A percentile compares a stretch with the other conserved stretches of the same genome.
These are phyloP conservation scores for Drosophila saltans DNA, from an alignment of 1,140 invertebrate species.

Conservation along the genomic window DNA sequence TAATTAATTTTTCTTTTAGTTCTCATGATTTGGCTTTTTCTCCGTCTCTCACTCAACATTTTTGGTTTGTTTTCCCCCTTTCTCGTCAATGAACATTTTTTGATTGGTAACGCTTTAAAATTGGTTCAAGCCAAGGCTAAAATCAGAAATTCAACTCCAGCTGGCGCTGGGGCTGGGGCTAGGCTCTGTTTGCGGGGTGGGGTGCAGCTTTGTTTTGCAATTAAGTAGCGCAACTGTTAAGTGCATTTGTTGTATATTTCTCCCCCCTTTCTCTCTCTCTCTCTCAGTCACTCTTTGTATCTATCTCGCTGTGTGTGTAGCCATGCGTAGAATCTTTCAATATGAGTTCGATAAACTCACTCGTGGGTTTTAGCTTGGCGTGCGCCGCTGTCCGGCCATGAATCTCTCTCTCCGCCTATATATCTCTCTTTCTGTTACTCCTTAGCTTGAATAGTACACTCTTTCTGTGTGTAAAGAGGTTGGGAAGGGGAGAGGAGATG, in stretches of 20 bases:
- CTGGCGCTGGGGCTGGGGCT: neutral
- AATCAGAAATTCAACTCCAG: slow-evolving; percentile 6
- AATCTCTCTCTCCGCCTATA: neutral
- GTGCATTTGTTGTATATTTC: slow-evolving; percentile 39
- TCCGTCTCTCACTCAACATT: neutral
- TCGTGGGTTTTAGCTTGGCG: slow-evolving; percentile 72
- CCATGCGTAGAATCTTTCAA: slow-evolving; percentile 81
- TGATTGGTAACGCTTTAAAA: slow-evolving; percentile 16
- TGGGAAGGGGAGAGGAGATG: slow-evolving; percentile 26
- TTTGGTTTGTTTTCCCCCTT: neutral
- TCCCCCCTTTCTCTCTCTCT: slow-evolving; percentile 15
- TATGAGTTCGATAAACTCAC: slow-evolving; percentile 80
- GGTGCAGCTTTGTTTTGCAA: slow-evolving; percentile 27
- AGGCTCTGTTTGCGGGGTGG: neutral
- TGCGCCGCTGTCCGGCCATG: slow-evolving; percentile 56
- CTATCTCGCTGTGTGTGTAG: slow-evolving; percentile 53
- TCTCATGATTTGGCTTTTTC: slow-evolving; percentile 1
- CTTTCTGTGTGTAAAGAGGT: slow-evolving; percentile 5
- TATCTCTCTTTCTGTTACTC: slow-evolving; percentile 31
- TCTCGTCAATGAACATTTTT: slow-evolving; percentile 6
- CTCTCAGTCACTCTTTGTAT: slow-evolving; percentile 26
- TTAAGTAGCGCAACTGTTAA: slow-evolving; percentile 49
- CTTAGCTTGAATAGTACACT: slow-evolving; percentile 24
- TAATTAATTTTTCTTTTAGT: neutral
- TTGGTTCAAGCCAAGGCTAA: slow-evolving; percentile 17